Evolutionary conservation across 1,140 invertebrate species (phyloP).

Genomic region (Drosophila tsacasi): DNA sequence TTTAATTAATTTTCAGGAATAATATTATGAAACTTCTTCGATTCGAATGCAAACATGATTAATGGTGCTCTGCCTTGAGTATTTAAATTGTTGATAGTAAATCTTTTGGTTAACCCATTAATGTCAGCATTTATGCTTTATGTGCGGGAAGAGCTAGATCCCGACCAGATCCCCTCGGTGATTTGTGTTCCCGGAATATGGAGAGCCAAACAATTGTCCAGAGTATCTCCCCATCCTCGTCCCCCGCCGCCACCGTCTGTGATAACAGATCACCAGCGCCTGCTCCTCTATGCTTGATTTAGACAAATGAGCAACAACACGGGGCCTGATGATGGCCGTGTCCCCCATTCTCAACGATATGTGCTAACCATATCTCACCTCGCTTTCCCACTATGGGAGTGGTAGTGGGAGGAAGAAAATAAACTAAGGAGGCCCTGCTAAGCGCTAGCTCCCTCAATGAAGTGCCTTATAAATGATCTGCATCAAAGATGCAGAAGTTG

Average conservation of each 20-base stretch:
- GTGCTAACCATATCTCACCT: slow-evolving; percentile 9
- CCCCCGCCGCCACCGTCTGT: background rate
- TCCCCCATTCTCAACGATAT: background rate
- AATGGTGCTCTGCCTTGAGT: background rate
- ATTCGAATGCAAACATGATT: background rate
- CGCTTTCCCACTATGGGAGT: background rate
- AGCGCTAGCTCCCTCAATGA: slow-evolving; percentile 38
- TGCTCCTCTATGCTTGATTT: slow-evolving; percentile 40
- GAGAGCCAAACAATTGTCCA: slow-evolving; percentile 9
- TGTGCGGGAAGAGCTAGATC: slow-evolving; percentile 13
- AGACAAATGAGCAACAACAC: slow-evolving; percentile 68
- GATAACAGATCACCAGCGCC: slow-evolving; percentile 60
- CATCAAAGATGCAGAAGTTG: slow-evolving; percentile 48
- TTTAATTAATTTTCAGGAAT: too few species aligned
- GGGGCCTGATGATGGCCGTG: background rate
- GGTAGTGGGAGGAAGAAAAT: background rate
- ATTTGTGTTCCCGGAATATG: slow-evolving; percentile 10
- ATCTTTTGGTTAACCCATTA: slow-evolving; percentile 40
- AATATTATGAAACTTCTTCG: background rate
- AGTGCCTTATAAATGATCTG: slow-evolving; percentile 79
- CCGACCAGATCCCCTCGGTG: slow-evolving; percentile 5
- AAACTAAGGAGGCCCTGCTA: slow-evolving; percentile 16
- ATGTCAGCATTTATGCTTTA: slow-evolving; percentile 43
- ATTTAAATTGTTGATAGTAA: slow-evolving; percentile 22
- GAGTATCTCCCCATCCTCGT: background rate